Base-by-base conservation (phyloP, 1,140 invertebrate species). In the Heliconius congener region DNA sequence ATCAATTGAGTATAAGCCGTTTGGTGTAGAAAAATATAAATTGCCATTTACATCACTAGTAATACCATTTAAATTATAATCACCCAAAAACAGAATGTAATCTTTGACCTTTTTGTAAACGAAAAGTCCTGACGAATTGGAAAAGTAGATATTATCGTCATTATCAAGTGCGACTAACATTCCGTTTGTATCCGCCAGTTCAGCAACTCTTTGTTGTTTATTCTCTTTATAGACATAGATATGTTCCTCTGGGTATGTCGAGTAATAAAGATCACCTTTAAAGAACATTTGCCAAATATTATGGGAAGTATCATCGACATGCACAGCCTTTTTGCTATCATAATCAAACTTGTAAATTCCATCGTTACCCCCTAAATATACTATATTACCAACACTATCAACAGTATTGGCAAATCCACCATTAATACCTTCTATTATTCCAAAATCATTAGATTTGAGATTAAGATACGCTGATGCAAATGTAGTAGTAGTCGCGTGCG, bases 271-370 rank as follows among this genome's bases (percentile, higher is more conserved):
- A 57, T 81, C 71, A n/a, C 90, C 79, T 78, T 88, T 92, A 71
- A 84, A 90, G 74, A 92, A 91, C 74, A 92, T 74, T 81, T 92
- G 90, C 90, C 90, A 92, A 71, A 90, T 87, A 70, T 84, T 90
- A 50, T 84, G 55, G 39, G 72, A 50, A 2, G 82, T 85, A 2
- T 78, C 71, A 27, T 80, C 39, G 13, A 88, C 9, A 23, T 83
- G 85, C n/a, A 78, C 76, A 2, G 87, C 86, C 8, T 55, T 78
- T 73, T 91, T 88, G 13, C 83, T 77, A 9, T 82, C 72, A 42
- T 84, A 85, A 83, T 90, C 80, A 78, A 86, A 91, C 73, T 81
- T 83, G 30, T 90, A 91, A 8, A 91, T 79, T 1, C 89, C 90
- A 71, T 88, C 81, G 52, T 76, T 80, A n/a, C 88, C 89, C 8